Evolutionary conservation across 2,797 vertebrate species (phyloP), one percentile per base, ranked within the genome.

Genomic region (Onychomys arenicola): DNA sequence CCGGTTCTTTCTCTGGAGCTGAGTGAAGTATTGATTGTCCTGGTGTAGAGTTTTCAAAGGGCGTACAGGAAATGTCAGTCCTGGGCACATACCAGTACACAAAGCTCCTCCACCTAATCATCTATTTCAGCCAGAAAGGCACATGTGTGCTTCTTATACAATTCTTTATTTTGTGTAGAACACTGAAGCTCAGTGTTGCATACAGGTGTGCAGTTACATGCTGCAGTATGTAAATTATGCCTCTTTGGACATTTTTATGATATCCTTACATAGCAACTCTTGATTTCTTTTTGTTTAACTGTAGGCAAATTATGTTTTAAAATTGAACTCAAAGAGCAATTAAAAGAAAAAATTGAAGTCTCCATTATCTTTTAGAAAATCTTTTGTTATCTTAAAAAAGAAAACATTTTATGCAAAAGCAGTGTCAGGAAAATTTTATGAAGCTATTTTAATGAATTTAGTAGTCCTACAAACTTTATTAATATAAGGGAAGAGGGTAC

Each of bases 231-330:
- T 34, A 59, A 29, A 57, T 81, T 34, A 67, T 14, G 25, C 25
- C 21, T 67, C 63, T 17, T 81, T 19, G 21, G 61, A 2, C 9
- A 65, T 71, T 21, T 40, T 89, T 57, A 85, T 75, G 78, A 37
- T 91, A 71, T 86, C 49, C 27, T 71, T 16, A 93, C 27, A 19
- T 73, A 89, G n/a, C 40, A 78, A 75, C 25, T 94, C 37, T 63
- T 49, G 40, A 86, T 88, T 95, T 93, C n/a, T 21, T 87, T 90
- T 84, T 27, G 67, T 71, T 93, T 92, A 93, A 69, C 40, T 19
- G 59, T 91, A 83, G 9, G n/a, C 40, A 93, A 95, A 91, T 14
- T 81, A 27, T 4, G 23, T 80, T 95, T 97, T 67, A 87, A 95
- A 95, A 32, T 43, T 94, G 81, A 69, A 14, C 80, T 65, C n/a